Conservation (phyloP, 2,797 vertebrate species). For the Pachyuromys duprasi region DNA sequence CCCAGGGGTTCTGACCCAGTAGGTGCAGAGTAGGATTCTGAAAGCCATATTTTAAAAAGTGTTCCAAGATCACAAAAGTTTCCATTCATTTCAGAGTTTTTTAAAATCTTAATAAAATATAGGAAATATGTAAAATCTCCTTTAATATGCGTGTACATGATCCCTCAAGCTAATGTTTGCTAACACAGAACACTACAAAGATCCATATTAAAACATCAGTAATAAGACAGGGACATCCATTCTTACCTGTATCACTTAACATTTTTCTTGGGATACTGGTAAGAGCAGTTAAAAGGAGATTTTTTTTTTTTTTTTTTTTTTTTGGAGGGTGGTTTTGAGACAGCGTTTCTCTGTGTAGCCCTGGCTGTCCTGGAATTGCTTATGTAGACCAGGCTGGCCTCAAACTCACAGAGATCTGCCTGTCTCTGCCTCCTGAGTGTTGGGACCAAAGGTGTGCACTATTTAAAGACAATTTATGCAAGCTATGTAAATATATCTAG, state of each 20-base stretch:
- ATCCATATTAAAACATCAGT: not conserved
- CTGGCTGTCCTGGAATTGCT: too few species aligned
- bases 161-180: not conserved
- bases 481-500: not conserved
- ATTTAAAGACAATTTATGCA: not conserved
- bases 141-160: not conserved
- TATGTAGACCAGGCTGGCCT: too few species aligned
- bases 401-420: too few species aligned
- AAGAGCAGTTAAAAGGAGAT: not conserved
- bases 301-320: not conserved
- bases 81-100: not conserved
- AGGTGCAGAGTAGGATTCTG: not conserved
- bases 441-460: too few species aligned
- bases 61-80: not conserved
- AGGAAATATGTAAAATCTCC: not conserved
- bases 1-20: not conserved
- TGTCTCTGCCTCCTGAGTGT: too few species aligned
- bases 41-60: constrained; percentile 13
- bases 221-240: not conserved
- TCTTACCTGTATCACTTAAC: not conserved
- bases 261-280: not conserved
- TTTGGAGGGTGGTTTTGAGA: too few species aligned
- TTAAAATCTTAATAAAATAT: not conserved
- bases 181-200: not conserved
- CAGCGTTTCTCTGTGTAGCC: too few species aligned